phyloP scores from a whole-genome alignment of 2,888 invertebrate genomes.

The Drosophila melanosoma region DNA sequence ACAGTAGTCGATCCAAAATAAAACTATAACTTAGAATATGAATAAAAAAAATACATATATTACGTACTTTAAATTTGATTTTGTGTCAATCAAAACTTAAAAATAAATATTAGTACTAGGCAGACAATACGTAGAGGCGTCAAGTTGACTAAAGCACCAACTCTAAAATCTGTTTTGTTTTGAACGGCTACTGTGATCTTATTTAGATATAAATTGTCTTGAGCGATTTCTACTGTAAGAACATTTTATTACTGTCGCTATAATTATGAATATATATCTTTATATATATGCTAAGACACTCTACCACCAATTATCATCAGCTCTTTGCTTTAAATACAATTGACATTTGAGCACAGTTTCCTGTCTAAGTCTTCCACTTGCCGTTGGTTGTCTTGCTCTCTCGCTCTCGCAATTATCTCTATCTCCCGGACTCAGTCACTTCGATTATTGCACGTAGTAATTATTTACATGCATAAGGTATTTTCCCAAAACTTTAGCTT shows the following conservation, averaged over 20 bases:
- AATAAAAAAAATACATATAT: background rate
- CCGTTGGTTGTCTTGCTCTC: background rate
- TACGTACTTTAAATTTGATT: background rate
- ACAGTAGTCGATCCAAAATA: slow-evolving; percentile 1
- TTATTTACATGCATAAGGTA: background rate
- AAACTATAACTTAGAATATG: background rate
- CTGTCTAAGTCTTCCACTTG: background rate
- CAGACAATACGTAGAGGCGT: background rate
- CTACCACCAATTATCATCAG: background rate
- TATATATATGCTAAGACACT: background rate
- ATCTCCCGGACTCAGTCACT: background rate
- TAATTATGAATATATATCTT: background rate
- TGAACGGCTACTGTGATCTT: background rate
- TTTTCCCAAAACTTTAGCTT: slow-evolving; percentile 4
- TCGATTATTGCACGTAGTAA: background rate
- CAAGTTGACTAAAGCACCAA: background rate
- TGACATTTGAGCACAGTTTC: slow-evolving; percentile 6
- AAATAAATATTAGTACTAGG: background rate
- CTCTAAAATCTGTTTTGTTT: background rate
- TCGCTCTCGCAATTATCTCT: background rate
- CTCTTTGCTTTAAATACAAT: background rate
- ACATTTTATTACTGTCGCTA: slow-evolving; percentile 40
- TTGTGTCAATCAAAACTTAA: background rate
- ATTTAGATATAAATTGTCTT: slow-evolving; percentile 21
- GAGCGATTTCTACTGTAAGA: slow-evolving; percentile 34